Percentiles rank a stretch among this genome's conserved stretches.
Conservation (phyloP, 2,888 invertebrate genomes). For the Tenthredo distinguenda region DNA sequence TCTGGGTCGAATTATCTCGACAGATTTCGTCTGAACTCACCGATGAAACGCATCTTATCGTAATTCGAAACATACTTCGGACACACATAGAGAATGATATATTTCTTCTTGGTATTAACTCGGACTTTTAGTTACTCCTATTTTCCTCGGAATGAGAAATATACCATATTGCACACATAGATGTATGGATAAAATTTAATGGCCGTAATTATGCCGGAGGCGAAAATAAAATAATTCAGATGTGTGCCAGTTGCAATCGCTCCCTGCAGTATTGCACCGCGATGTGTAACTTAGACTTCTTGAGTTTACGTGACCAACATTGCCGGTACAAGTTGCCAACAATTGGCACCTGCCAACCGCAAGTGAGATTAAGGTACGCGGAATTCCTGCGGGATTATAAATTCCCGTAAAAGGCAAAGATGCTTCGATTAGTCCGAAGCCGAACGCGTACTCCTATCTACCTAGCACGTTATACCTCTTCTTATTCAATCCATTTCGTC, state of each 20-base stretch:
- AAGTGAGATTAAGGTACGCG: neutral
- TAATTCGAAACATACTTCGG: neutral
- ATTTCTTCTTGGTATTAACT: neutral
- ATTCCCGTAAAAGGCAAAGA: conserved; percentile 33
- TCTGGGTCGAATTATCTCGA: neutral
- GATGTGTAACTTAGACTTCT: neutral
- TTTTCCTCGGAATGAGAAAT: neutral
- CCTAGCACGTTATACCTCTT: neutral
- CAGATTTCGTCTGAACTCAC: neutral
- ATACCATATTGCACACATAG: neutral
- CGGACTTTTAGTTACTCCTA: too few relatives aligned
- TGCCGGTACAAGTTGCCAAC: conserved; percentile 16
- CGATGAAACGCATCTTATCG: neutral
- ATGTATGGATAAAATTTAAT: neutral
- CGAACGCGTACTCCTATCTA: neutral
- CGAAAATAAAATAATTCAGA: conserved; percentile 7
- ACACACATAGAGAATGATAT: neutral
- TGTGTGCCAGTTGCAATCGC: neutral
- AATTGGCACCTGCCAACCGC: conserved; percentile 27
- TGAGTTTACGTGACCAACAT: conserved; percentile 19
- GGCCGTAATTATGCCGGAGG: neutral
- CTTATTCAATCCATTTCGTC: neutral
- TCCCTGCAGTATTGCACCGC: neutral
- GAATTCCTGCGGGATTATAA: conserved; percentile 26
- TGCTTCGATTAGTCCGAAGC: neutral